Evolutionary conservation across 1,140 invertebrate species (phyloP).

Genomic region (Metopolophium dirhodum): DNA sequence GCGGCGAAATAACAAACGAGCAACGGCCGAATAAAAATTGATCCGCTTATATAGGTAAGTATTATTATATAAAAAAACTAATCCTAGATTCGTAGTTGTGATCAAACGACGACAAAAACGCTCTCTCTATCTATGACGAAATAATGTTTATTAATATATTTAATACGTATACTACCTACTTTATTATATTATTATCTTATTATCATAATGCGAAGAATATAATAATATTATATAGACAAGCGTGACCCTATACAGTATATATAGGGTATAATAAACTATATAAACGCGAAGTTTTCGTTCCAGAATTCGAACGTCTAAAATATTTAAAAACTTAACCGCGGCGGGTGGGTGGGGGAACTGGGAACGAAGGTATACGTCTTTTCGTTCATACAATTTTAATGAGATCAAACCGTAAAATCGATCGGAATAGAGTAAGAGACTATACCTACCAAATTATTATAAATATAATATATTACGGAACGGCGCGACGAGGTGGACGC

Average conservation of each 20-base stretch:
- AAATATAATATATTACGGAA: background rate
- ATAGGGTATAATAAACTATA: background rate
- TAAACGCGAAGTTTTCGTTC: background rate
- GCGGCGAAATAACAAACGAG: background rate
- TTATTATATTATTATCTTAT: background rate
- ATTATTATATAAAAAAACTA: background rate
- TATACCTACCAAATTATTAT: background rate
- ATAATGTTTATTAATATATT: background rate
- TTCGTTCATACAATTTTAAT: conserved; percentile 32
- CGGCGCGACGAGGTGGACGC: background rate
- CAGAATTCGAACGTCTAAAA: background rate
- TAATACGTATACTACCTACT: too few species aligned
- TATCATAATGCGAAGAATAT: background rate
- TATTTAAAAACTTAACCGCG: conserved; percentile 29
- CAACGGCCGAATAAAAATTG: background rate
- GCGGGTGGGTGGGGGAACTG: background rate
- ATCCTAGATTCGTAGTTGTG: background rate
- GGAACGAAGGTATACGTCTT: background rate
- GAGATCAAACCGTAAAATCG: conserved; percentile 22
- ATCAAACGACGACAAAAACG: background rate
- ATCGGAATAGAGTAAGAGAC: background rate
- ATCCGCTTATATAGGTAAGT: background rate
- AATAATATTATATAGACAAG: background rate
- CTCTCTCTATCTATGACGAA: background rate
- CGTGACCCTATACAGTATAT: background rate